phyloP scores from a whole-genome alignment of 2,113 vertebrate genomes.

The Tautogolabrus adspersus region DNA sequence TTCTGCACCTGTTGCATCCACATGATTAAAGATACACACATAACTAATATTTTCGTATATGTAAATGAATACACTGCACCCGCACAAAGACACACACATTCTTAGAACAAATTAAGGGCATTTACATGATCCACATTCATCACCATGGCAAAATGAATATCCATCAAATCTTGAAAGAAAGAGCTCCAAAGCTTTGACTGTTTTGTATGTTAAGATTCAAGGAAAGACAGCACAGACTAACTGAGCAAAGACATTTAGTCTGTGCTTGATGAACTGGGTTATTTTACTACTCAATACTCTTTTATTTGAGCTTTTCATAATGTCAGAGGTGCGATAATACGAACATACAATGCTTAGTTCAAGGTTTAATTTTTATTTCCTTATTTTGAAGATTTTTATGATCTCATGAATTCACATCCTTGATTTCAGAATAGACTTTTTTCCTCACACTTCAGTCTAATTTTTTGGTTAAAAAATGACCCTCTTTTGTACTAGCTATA shows the following conservation, averaged over 20 bases:
- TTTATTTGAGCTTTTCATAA: background rate
- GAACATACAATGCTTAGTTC: background rate
- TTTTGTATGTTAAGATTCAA: background rate
- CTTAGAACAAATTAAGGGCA: no score
- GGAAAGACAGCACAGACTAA: slow-evolving; percentile 1
- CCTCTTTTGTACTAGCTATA: background rate
- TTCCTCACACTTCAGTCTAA: no score
- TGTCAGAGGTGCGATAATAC: no score
- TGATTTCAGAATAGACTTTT: background rate
- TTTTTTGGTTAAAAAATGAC: background rate
- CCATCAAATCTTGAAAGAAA: background rate
- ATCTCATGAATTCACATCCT: background rate
- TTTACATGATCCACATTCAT: no score
- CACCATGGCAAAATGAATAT: background rate
- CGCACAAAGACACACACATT: background rate
- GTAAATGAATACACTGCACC: background rate
- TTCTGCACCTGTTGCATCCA: no score
- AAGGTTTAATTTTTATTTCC: background rate
- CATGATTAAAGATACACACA: no score
- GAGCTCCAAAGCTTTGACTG: background rate
- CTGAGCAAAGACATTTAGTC: background rate
- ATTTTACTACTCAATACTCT: background rate
- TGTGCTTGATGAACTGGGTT: background rate
- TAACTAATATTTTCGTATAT: no score
- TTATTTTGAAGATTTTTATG: background rate